A percentile compares a stretch with the other conserved stretches of the same genome.
Conservation (phyloP, 2,797 vertebrate genomes). For the Semaprochilodus insignis region DNA sequence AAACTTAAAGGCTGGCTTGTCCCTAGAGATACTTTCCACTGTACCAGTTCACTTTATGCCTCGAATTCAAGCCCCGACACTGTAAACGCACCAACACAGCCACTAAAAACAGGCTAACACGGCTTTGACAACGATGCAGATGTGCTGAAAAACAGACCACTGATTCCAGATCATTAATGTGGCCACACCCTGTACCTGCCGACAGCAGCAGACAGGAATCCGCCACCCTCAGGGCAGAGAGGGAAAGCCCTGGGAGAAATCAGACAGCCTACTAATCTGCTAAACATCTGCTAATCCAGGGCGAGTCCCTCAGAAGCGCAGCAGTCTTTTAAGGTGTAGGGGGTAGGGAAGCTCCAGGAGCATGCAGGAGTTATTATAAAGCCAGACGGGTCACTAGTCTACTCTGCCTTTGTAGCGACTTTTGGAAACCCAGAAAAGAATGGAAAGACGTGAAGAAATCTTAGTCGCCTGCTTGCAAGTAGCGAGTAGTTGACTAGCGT, state of each 20-base stretch:
- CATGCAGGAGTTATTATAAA: not conserved
- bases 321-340: not conserved
- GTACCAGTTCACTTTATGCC: not conserved
- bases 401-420: not conserved
- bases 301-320: not conserved
- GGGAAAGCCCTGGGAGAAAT: conserved; percentile 28
- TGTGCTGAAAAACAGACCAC: not conserved
- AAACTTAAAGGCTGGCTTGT: no score
- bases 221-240: conserved; percentile 14
- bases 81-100: not conserved
- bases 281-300: conserved; percentile 21
- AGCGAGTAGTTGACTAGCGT: not conserved
- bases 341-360: not conserved
- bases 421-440: conserved; percentile 10
- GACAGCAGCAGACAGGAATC: conserved; percentile 22
- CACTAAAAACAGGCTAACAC: no score
- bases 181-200: conserved; percentile 20
- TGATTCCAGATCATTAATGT: conserved; percentile 12
- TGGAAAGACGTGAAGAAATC: not conserved
- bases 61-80: not conserved
- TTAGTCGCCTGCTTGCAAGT: not conserved
- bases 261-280: conserved; percentile 36
- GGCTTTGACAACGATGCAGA: not conserved
- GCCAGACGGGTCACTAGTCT: not conserved
- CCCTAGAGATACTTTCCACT: no score